These are phyloP conservation scores for Aspidoscelis tigris DNA, from an alignment of 2,113 vertebrate genomes.

Conservation along the genomic window DNA sequence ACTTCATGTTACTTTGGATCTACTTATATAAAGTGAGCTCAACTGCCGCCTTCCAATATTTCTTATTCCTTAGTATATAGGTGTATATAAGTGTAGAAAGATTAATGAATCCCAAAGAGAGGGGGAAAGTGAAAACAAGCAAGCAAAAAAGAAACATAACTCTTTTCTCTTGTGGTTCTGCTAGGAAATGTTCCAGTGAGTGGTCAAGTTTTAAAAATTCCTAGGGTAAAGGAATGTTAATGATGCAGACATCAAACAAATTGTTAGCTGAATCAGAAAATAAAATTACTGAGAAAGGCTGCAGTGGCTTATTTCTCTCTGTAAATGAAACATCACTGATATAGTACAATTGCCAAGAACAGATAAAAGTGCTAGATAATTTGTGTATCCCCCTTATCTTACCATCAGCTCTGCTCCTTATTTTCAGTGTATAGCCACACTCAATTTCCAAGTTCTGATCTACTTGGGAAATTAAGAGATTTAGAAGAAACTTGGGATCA, in stretches of 20 bases:
- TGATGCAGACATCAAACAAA: constrained; percentile 32
- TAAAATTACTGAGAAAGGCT: constrained; percentile 28
- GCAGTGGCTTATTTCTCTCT: constrained; percentile 25
- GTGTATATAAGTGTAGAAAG: too few species aligned
- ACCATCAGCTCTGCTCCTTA: background rate
- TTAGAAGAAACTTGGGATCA: background rate
- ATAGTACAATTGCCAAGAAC: background rate
- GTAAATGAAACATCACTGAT: constrained; percentile 18
- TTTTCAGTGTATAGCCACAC: background rate
- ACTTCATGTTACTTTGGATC: background rate
- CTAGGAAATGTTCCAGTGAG: constrained; percentile 38
- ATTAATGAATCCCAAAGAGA: too few species aligned
- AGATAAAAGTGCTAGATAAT: background rate
- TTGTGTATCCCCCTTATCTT: background rate
- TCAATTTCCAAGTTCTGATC: background rate
- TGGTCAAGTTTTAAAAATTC: constrained; percentile 23
- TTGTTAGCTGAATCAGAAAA: constrained; percentile 40
- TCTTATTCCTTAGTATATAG: background rate
- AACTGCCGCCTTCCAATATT: background rate
- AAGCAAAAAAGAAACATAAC: background rate
- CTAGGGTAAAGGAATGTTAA: constrained; percentile 41
- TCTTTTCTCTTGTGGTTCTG: constrained; percentile 1
- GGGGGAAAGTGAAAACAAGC: too few species aligned
- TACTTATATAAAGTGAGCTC: background rate
- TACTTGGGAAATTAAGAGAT: background rate